Percentiles rank a stretch among this genome's conserved stretches.
Evolutionary conservation across 2,113 vertebrate genomes (phyloP).

Genomic region (Microcebus murinus): DNA sequence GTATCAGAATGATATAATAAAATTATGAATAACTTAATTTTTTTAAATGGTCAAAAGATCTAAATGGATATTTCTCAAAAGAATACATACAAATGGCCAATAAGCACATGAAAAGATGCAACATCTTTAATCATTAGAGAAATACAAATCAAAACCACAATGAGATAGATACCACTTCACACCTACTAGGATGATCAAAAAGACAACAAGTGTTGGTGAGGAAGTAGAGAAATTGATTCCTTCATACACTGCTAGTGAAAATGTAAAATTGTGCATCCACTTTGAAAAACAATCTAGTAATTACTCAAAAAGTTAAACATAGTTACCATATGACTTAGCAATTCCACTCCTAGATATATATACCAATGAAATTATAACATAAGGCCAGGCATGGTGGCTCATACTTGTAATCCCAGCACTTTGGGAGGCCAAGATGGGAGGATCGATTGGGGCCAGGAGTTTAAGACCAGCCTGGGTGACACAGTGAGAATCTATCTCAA

Average conservation of each 20-base stretch:
- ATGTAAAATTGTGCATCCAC: neutral
- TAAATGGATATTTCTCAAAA: neutral
- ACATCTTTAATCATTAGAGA: neutral
- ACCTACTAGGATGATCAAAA: neutral
- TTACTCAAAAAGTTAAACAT: neutral
- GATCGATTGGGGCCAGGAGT: too few relatives aligned
- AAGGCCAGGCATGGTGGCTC: too few relatives aligned
- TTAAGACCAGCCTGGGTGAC: too few relatives aligned
- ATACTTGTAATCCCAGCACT: too few relatives aligned
- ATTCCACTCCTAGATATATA: conserved; percentile 6
- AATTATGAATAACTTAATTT: conserved; percentile 9
- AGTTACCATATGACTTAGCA: neutral
- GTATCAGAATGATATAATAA: neutral
- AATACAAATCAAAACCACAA: neutral
- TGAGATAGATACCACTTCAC: neutral
- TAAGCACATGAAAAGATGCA: neutral
- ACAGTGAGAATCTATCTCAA: too few relatives aligned
- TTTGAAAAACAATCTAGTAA: neutral
- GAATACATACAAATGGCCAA: neutral
- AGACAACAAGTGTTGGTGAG: neutral
- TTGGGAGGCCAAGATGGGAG: too few relatives aligned
- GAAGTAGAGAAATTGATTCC: neutral
- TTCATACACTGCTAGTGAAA: neutral
- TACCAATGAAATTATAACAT: neutral
- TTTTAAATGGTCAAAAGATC: neutral